Evolutionary conservation across 2,888 invertebrate species (phyloP), one percentile per base, ranked within the genome.

Genomic region (Drosophila parthenogenetica): DNA sequence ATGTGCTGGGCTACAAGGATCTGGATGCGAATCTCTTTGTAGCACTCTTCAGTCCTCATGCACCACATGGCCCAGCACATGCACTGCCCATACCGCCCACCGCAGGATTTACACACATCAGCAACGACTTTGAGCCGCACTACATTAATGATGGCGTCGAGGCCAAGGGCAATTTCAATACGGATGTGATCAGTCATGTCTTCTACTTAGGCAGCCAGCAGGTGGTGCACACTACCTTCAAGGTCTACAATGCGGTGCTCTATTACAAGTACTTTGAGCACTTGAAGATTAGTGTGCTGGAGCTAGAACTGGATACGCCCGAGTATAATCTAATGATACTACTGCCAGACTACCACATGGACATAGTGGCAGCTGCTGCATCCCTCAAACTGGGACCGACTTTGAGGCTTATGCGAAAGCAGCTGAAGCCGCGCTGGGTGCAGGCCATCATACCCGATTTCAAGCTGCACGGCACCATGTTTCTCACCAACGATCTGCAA

Each of bases 401-500:
- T 2, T 92, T 97, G 53, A 94, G 95, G 5, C 93, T 94, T 67
- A 94, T 97, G 61, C 94, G 96, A 75, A 93, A 94, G 37, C 94
- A 95, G 69, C 91, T 97, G 64, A 94, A 94, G 68, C 94, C 95
- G 2, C 94, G 95, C 32, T 95, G 95, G 91, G 95, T 97, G 13
- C 94, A 94, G 77, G 96, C 96, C 0, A 94, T 95, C 32, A 95
- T 97, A 67, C 97, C 97, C 0, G 96, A 96, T 84, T 97, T 97
- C 89, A 95, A 94, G 90, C 93, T 97, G 19, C 95, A 95, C 72
- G 97, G 97, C 49, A 96, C 95, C 81, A 95, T 97, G 77, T 95
- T 95, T 51, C 93, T 97, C 53, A 97, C 97, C n/a, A 95, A 95
- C 55, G 95, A 96, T 86, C 93, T 97, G 70, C 96, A 96, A 91